Conservation (phyloP, 2,113 vertebrate genomes). For the Xyliphius kryptos region DNA sequence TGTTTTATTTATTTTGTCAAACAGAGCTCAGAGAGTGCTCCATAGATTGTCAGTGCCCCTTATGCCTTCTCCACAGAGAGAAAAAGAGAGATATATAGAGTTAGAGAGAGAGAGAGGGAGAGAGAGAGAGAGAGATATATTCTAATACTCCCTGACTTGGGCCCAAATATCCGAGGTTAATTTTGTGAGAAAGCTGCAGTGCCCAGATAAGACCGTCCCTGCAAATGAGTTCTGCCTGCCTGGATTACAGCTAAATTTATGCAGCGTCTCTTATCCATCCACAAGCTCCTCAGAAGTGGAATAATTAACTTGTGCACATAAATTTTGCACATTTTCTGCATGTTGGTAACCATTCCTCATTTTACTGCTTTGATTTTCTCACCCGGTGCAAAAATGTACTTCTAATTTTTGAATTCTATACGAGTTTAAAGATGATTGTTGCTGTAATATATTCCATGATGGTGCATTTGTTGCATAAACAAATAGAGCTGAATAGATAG, state of each 20-base stretch:
- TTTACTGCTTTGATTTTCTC: slow-evolving; percentile 81
- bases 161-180: slow-evolving; percentile 99
- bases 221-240: slow-evolving; percentile 99
- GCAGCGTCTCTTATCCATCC: slow-evolving; percentile 99
- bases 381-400: slow-evolving; percentile 78
- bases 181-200: slow-evolving; percentile 99
- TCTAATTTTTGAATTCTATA: slow-evolving; percentile 70
- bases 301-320: slow-evolving; percentile 99
- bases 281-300: slow-evolving; percentile 98
- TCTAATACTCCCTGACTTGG: slow-evolving; percentile 97
- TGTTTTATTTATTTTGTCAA: slow-evolving; percentile 45
- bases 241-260: slow-evolving; percentile 99
- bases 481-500: too few species aligned
- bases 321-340: slow-evolving; percentile 99
- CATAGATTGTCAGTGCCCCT: slow-evolving; percentile 23
- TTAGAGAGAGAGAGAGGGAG: too few species aligned
- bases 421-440: slow-evolving; percentile 60
- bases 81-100: too few species aligned
- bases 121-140: slow-evolving; percentile 75
- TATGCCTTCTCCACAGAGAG: slow-evolving; percentile 29
- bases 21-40: slow-evolving; percentile 28
- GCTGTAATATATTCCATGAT: too few species aligned
- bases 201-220: slow-evolving; percentile 97
- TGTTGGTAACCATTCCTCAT: slow-evolving; percentile 93
- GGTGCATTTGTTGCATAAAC: too few species aligned